Evolutionary conservation across 2,888 invertebrate genomes (phyloP).

Genomic region (Pammene fasciana): DNA sequence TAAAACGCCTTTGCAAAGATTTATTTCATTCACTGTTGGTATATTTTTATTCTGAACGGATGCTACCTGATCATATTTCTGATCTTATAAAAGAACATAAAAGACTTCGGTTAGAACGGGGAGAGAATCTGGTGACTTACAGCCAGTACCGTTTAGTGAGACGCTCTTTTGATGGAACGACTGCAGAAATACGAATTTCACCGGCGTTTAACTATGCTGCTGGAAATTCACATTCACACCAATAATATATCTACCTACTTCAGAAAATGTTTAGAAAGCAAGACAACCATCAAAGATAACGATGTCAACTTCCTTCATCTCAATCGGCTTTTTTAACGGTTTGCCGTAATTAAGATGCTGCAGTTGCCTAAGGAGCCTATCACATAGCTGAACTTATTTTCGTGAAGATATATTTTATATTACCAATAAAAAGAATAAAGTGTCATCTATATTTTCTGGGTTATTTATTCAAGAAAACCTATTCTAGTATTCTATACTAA

Average conservation of each 20-base stretch:
- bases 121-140: slow-evolving; percentile 55
- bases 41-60: slow-evolving; percentile 58
- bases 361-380: background rate
- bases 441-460: background rate
- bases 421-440: background rate
- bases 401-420: background rate
- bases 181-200: slow-evolving; percentile 53
- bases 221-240: slow-evolving; percentile 44
- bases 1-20: slow-evolving; percentile 64
- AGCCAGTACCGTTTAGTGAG: slow-evolving; percentile 62
- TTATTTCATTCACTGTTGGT: slow-evolving; percentile 55
- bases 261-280: slow-evolving; percentile 48
- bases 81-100: slow-evolving; percentile 63
- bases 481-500: too few relatives aligned
- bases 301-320: background rate
- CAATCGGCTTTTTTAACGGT: background rate
- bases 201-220: slow-evolving; percentile 57
- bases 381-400: background rate
- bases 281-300: background rate
- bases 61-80: slow-evolving; percentile 63
- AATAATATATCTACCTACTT: slow-evolving; percentile 41
- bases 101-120: slow-evolving; percentile 55
- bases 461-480: background rate
- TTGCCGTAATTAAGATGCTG: background rate
- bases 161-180: slow-evolving; percentile 48